phyloP scores from a whole-genome alignment of 2,888 invertebrate species.

The Pollenia amentaria region DNA sequence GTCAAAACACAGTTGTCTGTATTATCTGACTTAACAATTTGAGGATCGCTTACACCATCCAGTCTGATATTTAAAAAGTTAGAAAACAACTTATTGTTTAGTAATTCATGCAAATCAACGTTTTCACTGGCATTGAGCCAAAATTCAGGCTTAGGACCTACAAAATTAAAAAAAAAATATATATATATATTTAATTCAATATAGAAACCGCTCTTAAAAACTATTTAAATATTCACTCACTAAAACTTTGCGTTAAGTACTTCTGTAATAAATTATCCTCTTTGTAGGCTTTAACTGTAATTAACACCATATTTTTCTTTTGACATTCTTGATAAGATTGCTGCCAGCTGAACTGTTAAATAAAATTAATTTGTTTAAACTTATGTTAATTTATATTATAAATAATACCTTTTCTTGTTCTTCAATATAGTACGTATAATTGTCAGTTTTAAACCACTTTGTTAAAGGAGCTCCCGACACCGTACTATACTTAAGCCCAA shows the following conservation, averaged over 20 bases:
- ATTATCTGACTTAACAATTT: constrained; percentile 53
- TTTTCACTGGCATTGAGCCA: constrained; percentile 57
- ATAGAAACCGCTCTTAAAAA: too few species aligned
- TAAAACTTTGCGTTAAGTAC: constrained; percentile 45
- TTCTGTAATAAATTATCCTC: constrained; percentile 42
- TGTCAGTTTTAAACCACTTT: constrained; percentile 71
- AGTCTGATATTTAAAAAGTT: constrained; percentile 54
- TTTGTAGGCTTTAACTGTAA: constrained; percentile 45
- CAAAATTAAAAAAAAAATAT: neutral
- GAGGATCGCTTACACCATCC: constrained; percentile 23
- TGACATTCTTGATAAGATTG: constrained; percentile 62
- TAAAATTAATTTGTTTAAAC: neutral
- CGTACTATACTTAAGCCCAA: neutral
- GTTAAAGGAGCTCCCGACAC: constrained; percentile 57
- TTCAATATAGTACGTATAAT: constrained; percentile 65
- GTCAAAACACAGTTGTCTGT: constrained; percentile 60
- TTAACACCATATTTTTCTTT: constrained; percentile 48
- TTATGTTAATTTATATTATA: neutral
- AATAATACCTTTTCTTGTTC: constrained; percentile 45
- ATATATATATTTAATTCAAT: too few species aligned
- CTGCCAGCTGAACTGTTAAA: constrained; percentile 55
- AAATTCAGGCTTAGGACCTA: constrained; percentile 61
- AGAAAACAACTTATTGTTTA: constrained; percentile 28
- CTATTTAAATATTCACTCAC: constrained; percentile 16
- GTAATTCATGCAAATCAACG: constrained; percentile 50